Evolutionary conservation across 2,113 vertebrate genomes (phyloP), one percentile per base, ranked within the genome.

Genomic region (Corythornis madagascariensis): DNA sequence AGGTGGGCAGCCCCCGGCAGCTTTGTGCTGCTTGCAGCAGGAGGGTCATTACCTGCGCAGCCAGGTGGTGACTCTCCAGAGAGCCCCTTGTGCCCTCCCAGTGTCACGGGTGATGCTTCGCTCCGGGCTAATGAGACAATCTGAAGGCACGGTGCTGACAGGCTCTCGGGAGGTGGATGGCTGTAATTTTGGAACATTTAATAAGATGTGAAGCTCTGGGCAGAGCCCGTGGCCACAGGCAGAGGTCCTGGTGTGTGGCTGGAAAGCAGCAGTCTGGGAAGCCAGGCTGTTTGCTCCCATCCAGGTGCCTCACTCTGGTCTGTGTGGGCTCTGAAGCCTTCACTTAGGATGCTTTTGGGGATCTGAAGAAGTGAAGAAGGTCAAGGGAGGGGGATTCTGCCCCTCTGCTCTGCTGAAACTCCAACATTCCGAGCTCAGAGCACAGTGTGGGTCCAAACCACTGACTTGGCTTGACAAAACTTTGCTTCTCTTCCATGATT

Each of bases 281-380:
- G 28, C 0, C 0, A 53, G 35, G 42, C 10, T 3, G 42, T 28
- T 60, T 56, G 76, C 29, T 70, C 24, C 63, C 20, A 47, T 6
- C 13, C 25, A 29, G 16, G 7, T 63, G 42, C 33, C 42, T 33
- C 4, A 3, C 1, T 0, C 20, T 1, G 1, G 11, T 15, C n/a
- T 12, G 26, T 1, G 0, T 29, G 78, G 73, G 65, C 19, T 70
- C 38, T 1, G 4, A 59, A 38, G 19, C 4, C 3, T 38, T 61
- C 2, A 3, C 16, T 57, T 13, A 31, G 16, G n/a, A 21, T 35
- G 67, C 22, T 45, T 29, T 59, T 8, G 48, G 77, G 42, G 65
- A 4, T 38, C 35, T 15, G 17, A 35, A 38, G 35, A 52, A 16
- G 57, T 19, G 22, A 33, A 40, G 60, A 35, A 40, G 60, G 60